Evolutionary conservation across 2,797 vertebrate genomes (phyloP), one percentile per base, ranked within the genome.

Genomic region (Coregonus sp.): DNA sequence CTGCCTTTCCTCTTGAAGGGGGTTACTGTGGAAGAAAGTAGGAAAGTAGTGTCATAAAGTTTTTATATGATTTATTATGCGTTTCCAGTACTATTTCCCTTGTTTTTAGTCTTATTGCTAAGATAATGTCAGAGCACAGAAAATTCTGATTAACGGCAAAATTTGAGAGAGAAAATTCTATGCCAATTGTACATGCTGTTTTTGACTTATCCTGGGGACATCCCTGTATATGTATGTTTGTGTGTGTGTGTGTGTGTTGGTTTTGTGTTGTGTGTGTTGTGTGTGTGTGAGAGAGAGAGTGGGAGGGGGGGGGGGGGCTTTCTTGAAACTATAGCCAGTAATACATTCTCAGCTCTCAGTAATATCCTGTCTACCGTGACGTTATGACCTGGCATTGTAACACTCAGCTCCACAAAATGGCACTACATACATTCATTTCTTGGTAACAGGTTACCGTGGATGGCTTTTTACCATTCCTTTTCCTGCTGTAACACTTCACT

Each of bases 381-480:
- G 76, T 94, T 92, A 93, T 81, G 83, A 83, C 85, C 73, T 66
- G 16, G 9, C n/a, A n/a, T n/a, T n/a, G n/a, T n/a, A n/a, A n/a
- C 7, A 76, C 83, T 52, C 79, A 61, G 59, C 80, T 70, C 74
- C 59, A n/a, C 74, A 82, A 77, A 81, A 33, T n/a, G 84, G 75
- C 82, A 61, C 73, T 14, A 59, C 79, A 86, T 89, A 73, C 80
- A 73, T 80, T n/a, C 4, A 84, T 86, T 89, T 68, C 92, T 82
- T 74, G 33, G 91, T 82, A 89, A 87, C 88, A 74, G 63, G 47
- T 20, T 56, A 74, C 73, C 78, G 79, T 25, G 15, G 82, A 80
- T 78, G 77, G 75, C 35, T n/a, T 83, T 88, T 86, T 86, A 84
- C 80, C 79, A 73, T 37, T 67, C 72, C 33, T 66, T 83, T 79